Evolutionary conservation across 2,113 vertebrate genomes (phyloP), one percentile per base, ranked within the genome.

Genomic region (Cyanocitta stelleri): DNA sequence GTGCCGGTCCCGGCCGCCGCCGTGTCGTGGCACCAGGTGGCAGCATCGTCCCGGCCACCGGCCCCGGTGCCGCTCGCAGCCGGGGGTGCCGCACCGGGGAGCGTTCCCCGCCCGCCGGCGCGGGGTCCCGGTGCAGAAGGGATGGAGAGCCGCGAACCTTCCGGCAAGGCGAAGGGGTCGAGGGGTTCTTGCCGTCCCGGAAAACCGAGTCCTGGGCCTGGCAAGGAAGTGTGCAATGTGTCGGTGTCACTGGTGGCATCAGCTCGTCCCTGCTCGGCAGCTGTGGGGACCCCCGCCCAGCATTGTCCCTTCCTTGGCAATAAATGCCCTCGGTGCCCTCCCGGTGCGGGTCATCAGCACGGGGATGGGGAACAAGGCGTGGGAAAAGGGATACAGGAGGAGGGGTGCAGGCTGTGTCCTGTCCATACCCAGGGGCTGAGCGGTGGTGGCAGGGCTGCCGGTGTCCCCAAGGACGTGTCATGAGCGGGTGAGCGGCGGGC

Each of bases 41-140:
- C 95, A 96, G 95, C 94, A 96, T 96, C 91, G 74, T n/a, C 91
- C 59, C 83, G 94, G 91, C 23, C 92, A 95, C 84, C 46, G 41
- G 85, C 33, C 20, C 44, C 24, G 23, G 15, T 39, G 9, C 33
- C 52, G 22, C 30, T 54, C 16, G 32, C 44, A 23, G 6, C 48
- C 27, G 7, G 2, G 27, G 37, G 10, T 15, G 30, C 33, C 26
- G 15, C 90, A 64, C 49, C 30, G 69, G 79, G 68, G 33, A 92
- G 52, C 10, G 10, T 4, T 11, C 81, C 17, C 39, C 32, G 12
- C 22, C 20, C 23, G 10, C 16, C 18, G 13, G 27, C 4, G 23
- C 5, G 3, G 32, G 19, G 71, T 33, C 27, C 21, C 10, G 37
- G 52, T 18, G 79, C 44, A 27, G 49, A 21, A 1, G 54, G 16